A percentile compares a stretch with the other conserved stretches of the same genome.
phyloP scores from a whole-genome alignment of 2,113 vertebrate genomes.

The Corydoras maculifer region DNA sequence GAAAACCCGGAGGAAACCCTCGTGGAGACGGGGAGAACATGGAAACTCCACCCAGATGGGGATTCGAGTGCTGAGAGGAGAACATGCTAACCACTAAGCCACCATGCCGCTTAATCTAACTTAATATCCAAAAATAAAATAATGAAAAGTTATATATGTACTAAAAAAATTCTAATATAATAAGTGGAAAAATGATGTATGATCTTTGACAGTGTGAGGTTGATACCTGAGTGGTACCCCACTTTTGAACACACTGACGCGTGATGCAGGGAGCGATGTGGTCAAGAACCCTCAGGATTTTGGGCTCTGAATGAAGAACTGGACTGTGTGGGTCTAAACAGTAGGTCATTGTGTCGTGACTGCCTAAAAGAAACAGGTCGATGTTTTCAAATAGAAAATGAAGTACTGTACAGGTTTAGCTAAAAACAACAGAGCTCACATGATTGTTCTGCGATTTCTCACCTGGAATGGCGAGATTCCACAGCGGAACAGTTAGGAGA shows the following conservation, averaged over 20 bases:
- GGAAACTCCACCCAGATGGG: too few species aligned
- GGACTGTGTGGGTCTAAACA: constrained; percentile 44
- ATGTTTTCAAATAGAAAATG: neutral
- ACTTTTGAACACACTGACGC: constrained; percentile 45
- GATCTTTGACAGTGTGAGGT: too few species aligned
- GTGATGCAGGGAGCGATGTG: constrained; percentile 39
- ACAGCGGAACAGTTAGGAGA: constrained; percentile 36
- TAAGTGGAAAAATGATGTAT: too few species aligned
- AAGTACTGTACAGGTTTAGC: neutral
- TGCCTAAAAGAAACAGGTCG: constrained; percentile 32
- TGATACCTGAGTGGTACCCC: constrained; percentile 51
- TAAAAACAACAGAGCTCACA: neutral
- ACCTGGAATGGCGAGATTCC: constrained; percentile 50
- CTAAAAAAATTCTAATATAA: too few species aligned
- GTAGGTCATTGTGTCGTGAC: constrained; percentile 52
- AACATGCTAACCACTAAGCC: too few species aligned
- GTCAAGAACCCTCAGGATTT: constrained; percentile 39
- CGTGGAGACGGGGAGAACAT: too few species aligned
- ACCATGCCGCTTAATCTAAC: too few species aligned
- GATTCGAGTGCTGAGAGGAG: too few species aligned
- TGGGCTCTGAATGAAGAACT: constrained; percentile 36
- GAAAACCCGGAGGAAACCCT: too few species aligned
- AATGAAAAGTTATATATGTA: too few species aligned
- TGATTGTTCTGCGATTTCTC: neutral
- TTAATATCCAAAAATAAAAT: too few species aligned